Base-by-base conservation (phyloP, 1,140 invertebrate species). In the Temnothorax longispinosus region DNA sequence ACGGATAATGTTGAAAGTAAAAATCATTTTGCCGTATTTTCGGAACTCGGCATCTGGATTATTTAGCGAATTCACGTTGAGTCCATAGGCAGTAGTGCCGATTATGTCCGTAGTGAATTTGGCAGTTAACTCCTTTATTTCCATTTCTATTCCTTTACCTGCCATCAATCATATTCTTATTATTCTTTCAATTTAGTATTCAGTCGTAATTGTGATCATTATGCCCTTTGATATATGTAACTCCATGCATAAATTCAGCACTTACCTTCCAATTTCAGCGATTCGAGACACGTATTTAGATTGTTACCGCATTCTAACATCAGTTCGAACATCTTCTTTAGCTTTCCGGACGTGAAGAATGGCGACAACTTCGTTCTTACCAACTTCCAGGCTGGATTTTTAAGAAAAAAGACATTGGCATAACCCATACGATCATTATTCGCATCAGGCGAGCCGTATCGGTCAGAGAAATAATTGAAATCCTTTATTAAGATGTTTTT, bases 81-180 rank as follows among this genome's bases (percentile, higher is more conserved):
- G 88, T 15, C 97, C 97, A 88, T 96, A 97, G 7, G 96, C 96
- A 56, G 96, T 96, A 6, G 93, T 94, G 2, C 95, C 96, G 38
- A 97, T 97, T 2, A 97, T 93, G 87, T 97, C 97, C 35, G 96
- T 96, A 0, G 96, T 96, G 78, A 96, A 97, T 27, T 94, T 94
- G 0, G 94, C 95, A 38, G 95, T 92, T 0, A 96, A 35, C 11
- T 96, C 95, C 67, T 95, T 95, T 0, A 95, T 67, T 58, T 96
- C 94, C 0, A 96, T 52, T 7, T 10, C n/a, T 8, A 84, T 72
- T 13, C 72, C 88, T 0, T 69, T 60, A 8, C 27, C 93, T 93
- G 32, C 0, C 21, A 58, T 87, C 0, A 80, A 62, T 47, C 10
- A 69, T 85, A 69, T 41, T 8, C 52, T 11, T 18, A 52, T 32